Evolutionary conservation across 2,888 invertebrate genomes (phyloP).

Genomic region (Euzophera pinguis): DNA sequence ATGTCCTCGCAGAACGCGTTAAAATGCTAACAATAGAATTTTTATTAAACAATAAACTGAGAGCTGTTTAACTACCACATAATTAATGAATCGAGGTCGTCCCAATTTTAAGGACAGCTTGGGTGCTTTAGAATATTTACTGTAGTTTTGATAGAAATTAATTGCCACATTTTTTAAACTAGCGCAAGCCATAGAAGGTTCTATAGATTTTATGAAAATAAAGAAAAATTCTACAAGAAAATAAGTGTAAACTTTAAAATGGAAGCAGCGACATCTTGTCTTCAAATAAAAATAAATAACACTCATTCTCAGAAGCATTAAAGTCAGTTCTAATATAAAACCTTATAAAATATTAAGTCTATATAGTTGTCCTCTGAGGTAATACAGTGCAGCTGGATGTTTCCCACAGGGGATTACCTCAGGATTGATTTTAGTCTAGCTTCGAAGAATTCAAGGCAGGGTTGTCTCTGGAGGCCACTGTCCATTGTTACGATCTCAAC

Average conservation of each 20-base stretch:
- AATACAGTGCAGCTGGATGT: neutral
- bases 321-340: conserved; percentile 7
- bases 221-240: neutral
- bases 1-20: neutral
- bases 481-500: conserved; percentile 2
- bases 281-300: conserved; percentile 3
- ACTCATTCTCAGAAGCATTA: neutral
- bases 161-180: too few species aligned
- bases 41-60: conserved; percentile 45
- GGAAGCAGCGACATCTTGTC: neutral
- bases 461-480: neutral
- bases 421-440: conserved; percentile 4
- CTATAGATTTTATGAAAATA: too few species aligned
- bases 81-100: conserved; percentile 34
- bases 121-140: conserved; percentile 18
- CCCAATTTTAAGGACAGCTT: conserved; percentile 42
- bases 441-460: conserved; percentile 3
- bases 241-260: neutral
- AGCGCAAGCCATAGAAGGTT: too few species aligned
- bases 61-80: conserved; percentile 35
- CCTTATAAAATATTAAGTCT: neutral
- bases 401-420: neutral
- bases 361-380: neutral
- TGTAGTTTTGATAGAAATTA: neutral
- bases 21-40: conserved; percentile 33